Evolutionary conservation across 23 tunicate species (phyloP), one percentile per base, ranked within the genome.

Genomic region (Trididemnum miniatum): DNA sequence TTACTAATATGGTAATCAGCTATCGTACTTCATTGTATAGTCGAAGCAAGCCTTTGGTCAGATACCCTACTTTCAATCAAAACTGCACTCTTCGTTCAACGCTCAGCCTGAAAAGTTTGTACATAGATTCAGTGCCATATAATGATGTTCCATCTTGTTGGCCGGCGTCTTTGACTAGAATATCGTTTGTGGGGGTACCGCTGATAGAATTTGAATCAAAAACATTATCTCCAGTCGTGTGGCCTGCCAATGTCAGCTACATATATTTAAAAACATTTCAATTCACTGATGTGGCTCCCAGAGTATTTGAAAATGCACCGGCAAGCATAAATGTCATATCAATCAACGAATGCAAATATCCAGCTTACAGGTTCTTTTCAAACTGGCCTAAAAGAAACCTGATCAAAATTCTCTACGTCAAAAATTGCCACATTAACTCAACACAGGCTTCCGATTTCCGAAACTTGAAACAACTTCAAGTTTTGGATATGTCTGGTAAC

Each of bases 91-190:
- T 71, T 31, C 36, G 78, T 12, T 37, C 65, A 2, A 38, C 78
- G 27, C 64, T 67, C 3, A 82, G 62, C 28, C 24, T 82, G 20
- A 82, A 36, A 4, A 27, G 2, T 1, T 26, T 82, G 28, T 40
- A 69, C 62, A n/a, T 82, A 2, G 23, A 1, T 36, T 15, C 40
- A 40, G 15, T 82, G 9, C 25, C n/a, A 1, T 82, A 69, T 28
- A 29, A 25, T 7, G 28, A 82, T n/a, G 71, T 82, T 26, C 86
- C 86, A 26, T 20, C 36, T 23, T 82, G 86, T 71, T 26, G 64
- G n/a, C 86, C 86, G 7, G 22, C 12, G 15, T 31, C 78, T 12
- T 40, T 71, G 35, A 49, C 23, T 12, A 40, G 24, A 27, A 31
- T 82, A 30, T 33, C 65, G 65, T 20, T 82, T 12, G 65, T 44